Conservation (phyloP, 2,888 invertebrate species). For the Hyppa rectilinea region DNA sequence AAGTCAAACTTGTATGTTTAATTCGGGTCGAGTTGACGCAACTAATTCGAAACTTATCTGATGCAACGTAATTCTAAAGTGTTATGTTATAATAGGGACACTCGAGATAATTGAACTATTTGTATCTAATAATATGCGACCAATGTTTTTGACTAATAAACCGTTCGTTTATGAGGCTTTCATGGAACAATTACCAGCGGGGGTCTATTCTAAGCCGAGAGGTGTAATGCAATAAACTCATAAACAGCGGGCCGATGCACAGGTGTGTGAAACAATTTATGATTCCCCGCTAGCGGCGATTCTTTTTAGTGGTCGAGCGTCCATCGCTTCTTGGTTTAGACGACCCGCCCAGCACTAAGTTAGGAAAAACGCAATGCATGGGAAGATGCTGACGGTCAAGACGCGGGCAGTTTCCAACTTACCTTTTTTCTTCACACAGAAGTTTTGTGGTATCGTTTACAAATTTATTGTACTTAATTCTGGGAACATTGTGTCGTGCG, state of each 20-base stretch:
- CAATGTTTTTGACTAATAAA: constrained; percentile 79
- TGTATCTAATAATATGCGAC: constrained; percentile 77
- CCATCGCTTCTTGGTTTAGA: constrained; percentile 47
- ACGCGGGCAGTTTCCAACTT: constrained; percentile 42
- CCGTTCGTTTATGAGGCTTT: constrained; percentile 80
- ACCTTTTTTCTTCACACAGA: constrained; percentile 81
- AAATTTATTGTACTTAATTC: constrained; percentile 87
- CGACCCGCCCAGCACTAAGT: not conserved
- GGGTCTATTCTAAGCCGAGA: constrained; percentile 81
- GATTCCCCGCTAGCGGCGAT: constrained; percentile 45
- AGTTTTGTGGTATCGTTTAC: constrained; percentile 89
- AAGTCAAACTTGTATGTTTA: constrained; percentile 55
- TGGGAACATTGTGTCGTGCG: constrained; percentile 82
- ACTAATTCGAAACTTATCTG: constrained; percentile 43
- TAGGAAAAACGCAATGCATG: constrained; percentile 44
- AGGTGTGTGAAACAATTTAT: constrained; percentile 79
- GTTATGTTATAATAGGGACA: constrained; percentile 43
- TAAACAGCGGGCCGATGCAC: constrained; percentile 83
- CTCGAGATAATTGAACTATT: constrained; percentile 68
- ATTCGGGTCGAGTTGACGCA: constrained; percentile 45
- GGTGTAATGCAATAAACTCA: constrained; percentile 88
- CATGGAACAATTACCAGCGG: constrained; percentile 87
- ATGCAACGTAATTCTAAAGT: constrained; percentile 30
- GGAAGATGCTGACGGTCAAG: constrained; percentile 14
- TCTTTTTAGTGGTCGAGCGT: constrained; percentile 29